phyloP scores from a whole-genome alignment of 2,888 invertebrate species.

The Machimus rusticus region DNA sequence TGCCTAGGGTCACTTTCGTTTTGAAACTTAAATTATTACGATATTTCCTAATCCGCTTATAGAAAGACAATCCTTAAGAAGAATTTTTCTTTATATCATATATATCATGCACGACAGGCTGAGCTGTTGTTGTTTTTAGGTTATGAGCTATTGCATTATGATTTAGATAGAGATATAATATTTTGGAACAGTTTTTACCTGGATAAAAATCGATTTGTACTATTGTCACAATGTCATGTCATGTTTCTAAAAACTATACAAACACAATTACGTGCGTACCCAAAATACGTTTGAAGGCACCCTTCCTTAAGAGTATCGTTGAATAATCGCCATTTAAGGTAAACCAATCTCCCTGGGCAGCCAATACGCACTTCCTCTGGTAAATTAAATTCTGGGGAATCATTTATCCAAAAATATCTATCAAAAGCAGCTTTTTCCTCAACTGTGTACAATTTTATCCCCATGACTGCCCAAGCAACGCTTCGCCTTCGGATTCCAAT shows the following conservation, averaged over 20 bases:
- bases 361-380: conserved; percentile 40
- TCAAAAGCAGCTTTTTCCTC: conserved; percentile 42
- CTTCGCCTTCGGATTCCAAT: conserved; percentile 33
- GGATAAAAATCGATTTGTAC: too few species aligned
- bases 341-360: neutral
- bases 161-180: too few species aligned
- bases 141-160: too few species aligned
- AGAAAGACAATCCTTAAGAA: too few species aligned
- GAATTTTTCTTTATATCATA: too few species aligned
- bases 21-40: too few species aligned
- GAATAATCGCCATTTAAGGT: conserved; percentile 9
- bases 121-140: too few species aligned
- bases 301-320: neutral
- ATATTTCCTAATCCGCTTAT: too few species aligned
- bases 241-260: neutral
- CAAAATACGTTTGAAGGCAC: neutral
- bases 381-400: conserved; percentile 46
- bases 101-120: too few species aligned
- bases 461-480: conserved; percentile 37
- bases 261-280: neutral
- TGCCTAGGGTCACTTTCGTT: too few species aligned
- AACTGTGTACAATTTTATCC: conserved; percentile 39
- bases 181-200: too few species aligned
- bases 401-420: conserved; percentile 44
- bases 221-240: neutral